These are phyloP conservation scores for Stenchaetothrips biformis DNA, from an alignment of 2,888 invertebrate species.

Conservation along the genomic window DNA sequence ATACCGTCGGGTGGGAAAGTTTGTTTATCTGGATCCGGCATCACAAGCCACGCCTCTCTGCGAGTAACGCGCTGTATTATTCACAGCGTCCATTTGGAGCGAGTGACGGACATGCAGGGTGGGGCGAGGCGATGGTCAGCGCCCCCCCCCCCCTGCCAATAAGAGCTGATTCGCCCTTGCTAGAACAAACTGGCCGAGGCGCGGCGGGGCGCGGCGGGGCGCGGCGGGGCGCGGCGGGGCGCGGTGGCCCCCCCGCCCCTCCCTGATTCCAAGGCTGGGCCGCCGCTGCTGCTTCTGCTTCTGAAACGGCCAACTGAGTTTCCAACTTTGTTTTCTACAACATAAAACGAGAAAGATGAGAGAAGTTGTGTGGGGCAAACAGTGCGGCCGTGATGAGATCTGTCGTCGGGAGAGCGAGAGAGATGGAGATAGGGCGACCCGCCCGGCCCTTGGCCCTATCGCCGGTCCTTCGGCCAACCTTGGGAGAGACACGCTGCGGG, in stretches of 20 bases:
- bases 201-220: not conserved
- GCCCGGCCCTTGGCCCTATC: too few relatives aligned
- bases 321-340: conserved; percentile 22
- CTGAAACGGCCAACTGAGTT: not conserved
- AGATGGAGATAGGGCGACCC: not conserved
- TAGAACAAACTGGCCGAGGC: conserved; percentile 4
- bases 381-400: conserved; percentile 12
- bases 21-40: too few relatives aligned
- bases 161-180: conserved; percentile 10
- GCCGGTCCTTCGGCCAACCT: too few relatives aligned
- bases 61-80: too few relatives aligned
- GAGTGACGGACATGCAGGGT: too few relatives aligned
- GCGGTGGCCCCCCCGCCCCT: too few relatives aligned
- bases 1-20: too few relatives aligned
- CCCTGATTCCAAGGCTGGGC: not conserved
- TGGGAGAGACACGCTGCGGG: not conserved
- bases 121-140: too few relatives aligned
- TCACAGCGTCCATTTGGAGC: too few relatives aligned
- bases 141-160: not conserved
- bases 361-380: conserved; percentile 18
- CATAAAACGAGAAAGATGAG: conserved; percentile 25
- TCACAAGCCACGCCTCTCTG: too few relatives aligned
- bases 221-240: not conserved
- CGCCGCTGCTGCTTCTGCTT: not conserved
- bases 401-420: not conserved